Evolutionary conservation across 2,113 vertebrate species (phyloP).

Genomic region (Bolborhynchus lineola): DNA sequence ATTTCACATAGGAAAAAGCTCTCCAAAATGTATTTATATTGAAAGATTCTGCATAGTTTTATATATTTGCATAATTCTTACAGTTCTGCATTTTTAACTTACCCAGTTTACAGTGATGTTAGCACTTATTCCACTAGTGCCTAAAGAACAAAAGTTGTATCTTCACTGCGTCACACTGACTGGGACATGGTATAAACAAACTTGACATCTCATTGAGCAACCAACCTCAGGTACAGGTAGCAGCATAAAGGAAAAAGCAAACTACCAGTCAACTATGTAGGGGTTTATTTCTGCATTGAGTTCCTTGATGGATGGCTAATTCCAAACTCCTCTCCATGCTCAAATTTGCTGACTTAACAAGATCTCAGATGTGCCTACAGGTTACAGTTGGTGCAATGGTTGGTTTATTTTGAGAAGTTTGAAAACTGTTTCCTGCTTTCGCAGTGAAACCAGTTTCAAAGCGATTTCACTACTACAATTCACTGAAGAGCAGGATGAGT

Average conservation of each 20-base stretch:
- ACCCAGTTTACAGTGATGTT: not conserved
- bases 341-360: not conserved
- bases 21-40: not conserved
- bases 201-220: not conserved
- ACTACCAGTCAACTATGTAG: not conserved
- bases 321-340: not conserved
- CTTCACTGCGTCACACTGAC: not conserved
- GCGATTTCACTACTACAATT: not conserved
- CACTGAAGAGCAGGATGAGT: not conserved
- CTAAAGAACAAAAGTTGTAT: not conserved
- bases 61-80: not conserved
- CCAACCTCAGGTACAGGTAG: not conserved
- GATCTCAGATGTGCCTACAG: not conserved
- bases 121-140: not conserved
- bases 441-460: not conserved
- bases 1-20: not conserved
- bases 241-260: not conserved
- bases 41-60: not conserved
- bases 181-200: not conserved
- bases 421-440: not conserved
- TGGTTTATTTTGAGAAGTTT: not conserved
- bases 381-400: not conserved
- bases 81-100: not conserved
- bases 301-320: not conserved
- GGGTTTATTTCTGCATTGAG: not conserved